phyloP scores from a whole-genome alignment of 2,888 invertebrate species.

The Carcina quercana region DNA sequence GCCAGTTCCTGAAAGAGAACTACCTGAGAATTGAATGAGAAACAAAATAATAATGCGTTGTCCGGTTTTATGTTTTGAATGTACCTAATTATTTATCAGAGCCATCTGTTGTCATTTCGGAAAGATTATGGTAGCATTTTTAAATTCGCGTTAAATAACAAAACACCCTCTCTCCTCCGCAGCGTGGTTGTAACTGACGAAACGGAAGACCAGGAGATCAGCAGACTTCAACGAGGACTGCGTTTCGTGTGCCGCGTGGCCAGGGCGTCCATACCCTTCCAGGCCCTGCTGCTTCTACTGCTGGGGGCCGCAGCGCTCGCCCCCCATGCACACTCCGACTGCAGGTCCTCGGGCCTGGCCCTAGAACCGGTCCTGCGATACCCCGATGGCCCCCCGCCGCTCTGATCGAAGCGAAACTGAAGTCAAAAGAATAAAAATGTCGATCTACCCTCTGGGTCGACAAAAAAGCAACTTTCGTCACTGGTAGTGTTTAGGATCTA shows the following conservation, averaged over 20 bases:
- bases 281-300: slow-evolving; percentile 93
- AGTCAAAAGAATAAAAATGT: slow-evolving; percentile 6
- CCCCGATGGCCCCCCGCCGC: slow-evolving; percentile 95
- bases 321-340: slow-evolving; percentile 88
- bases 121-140: no score
- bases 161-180: no score
- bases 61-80: no score
- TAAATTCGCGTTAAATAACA: no score
- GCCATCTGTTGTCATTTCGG: no score
- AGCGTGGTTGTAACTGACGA: slow-evolving; percentile 45
- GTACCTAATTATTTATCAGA: no score
- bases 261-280: slow-evolving; percentile 93
- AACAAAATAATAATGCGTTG: no score
- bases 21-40: no score
- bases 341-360: slow-evolving; percentile 86
- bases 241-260: slow-evolving; percentile 92
- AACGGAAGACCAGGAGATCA: slow-evolving; percentile 37
- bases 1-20: no score
- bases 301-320: slow-evolving; percentile 95
- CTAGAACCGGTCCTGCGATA: slow-evolving; percentile 93
- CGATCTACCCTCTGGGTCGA: slow-evolving; percentile 16
- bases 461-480: slow-evolving; percentile 3
- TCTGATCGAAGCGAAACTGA: slow-evolving; percentile 64
- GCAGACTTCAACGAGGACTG: slow-evolving; percentile 79
- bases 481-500: background rate